Base-by-base conservation (phyloP, 1,140 invertebrate genomes). In the Aphelenchoides fujianensis region DNA sequence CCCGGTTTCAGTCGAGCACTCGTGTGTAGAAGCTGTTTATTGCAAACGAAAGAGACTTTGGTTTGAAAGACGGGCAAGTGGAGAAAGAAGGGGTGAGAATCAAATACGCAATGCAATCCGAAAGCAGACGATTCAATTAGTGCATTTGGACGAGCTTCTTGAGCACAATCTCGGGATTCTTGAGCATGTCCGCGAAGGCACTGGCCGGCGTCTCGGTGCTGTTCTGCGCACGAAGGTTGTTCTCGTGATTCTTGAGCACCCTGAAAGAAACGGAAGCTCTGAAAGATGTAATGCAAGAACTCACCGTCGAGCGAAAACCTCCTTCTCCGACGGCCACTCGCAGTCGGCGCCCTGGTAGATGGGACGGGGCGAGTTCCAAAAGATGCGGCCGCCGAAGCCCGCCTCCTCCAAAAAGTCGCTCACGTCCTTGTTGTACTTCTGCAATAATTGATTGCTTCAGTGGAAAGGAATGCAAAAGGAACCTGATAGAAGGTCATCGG, bases 401-500 rank as follows among this genome's bases (percentile, higher is more conserved):
- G 71, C 53, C 61, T 73, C 73, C 61, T 83, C 81, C 61, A 83
- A 71, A 53, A 73, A 84, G 12, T 82, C 75, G 7, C 55, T 69
- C 2, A 84, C 80, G 54, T 83, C 82, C 57, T 84, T 84, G 71
- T 83, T 84, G 78, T 83, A 83, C 37, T 83, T 77, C 74, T 82
- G 68, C 16, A 80, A 79, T 71, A 57, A 75, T 3, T 16, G 12
- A 55, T 77, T 30, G 9, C 28, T 37, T 71, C 9, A 3, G n/a
- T n/a, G n/a, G n/a, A n/a, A n/a, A n/a, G n/a, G n/a, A n/a, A n/a
- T n/a, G n/a, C n/a, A n/a, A n/a, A n/a, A 53, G 27, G 7, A 19
- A 83, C 80, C 74, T 82, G 79, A 64, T 82, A 83, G 62, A 84
- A 83, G 36, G 68, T 63, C 36, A 83, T 78, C 36, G 82, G 82